These are phyloP conservation scores for Blastobasis adustella DNA, from an alignment of 2,888 invertebrate genomes.

Conservation along the genomic window DNA sequence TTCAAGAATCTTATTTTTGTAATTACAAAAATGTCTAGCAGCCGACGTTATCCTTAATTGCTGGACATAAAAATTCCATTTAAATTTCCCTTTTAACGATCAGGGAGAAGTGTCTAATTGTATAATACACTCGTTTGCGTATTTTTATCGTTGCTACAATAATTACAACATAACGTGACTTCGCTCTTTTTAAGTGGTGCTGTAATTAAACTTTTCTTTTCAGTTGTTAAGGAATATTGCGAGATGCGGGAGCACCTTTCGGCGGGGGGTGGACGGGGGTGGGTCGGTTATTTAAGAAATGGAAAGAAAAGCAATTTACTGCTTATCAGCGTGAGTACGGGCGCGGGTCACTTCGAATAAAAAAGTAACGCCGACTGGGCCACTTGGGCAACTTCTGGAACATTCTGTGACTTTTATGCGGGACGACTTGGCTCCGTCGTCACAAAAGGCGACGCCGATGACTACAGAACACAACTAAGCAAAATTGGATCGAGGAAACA, in stretches of 20 bases:
- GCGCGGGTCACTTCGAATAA: constrained; percentile 50
- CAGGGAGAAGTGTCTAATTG: constrained; percentile 73
- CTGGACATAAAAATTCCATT: constrained; percentile 76
- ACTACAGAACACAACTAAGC: too few species aligned
- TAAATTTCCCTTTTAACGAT: constrained; percentile 76
- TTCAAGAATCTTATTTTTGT: constrained; percentile 75
- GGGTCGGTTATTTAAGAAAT: constrained; percentile 61
- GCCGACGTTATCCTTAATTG: constrained; percentile 75
- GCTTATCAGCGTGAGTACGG: constrained; percentile 58
- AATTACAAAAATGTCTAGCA: constrained; percentile 75
- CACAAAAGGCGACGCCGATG: too few species aligned
- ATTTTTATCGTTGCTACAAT: constrained; percentile 73
- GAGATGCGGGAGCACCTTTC: constrained; percentile 43
- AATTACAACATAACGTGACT: constrained; percentile 72
- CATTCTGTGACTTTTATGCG: constrained; percentile 8
- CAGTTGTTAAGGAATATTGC: constrained; percentile 59
- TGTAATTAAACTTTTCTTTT: constrained; percentile 66
- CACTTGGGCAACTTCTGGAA: constrained; percentile 28
- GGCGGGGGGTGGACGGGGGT: constrained; percentile 26
- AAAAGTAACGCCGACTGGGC: constrained; percentile 39
- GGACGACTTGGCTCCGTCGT: neutral
- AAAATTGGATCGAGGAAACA: too few species aligned
- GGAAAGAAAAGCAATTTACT: constrained; percentile 70
- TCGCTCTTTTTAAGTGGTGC: constrained; percentile 55
- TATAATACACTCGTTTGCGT: constrained; percentile 76